A percentile compares a stretch with the other conserved stretches of the same genome.
Evolutionary conservation across 2,888 invertebrate species (phyloP).

Genomic region (Nowickia ferox): DNA sequence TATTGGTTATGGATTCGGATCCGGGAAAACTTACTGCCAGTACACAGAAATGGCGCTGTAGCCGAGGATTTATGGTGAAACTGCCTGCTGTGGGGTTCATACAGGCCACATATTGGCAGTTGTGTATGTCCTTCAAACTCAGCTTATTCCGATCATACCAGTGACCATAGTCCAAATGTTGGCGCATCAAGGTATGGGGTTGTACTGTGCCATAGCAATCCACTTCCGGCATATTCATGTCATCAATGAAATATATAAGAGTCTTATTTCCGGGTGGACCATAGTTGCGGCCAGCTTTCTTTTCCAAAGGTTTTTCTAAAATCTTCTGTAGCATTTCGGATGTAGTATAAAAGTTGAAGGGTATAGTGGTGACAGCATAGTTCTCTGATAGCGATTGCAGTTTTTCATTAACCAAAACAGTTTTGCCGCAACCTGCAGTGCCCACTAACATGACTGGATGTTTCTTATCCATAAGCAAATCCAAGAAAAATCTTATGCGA

Average conservation of each 20-base stretch:
- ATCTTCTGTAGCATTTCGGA: slow-evolving; percentile 97
- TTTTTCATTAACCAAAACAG: slow-evolving; percentile 90
- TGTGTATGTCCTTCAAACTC: slow-evolving; percentile 96
- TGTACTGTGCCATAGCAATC: slow-evolving; percentile 96
- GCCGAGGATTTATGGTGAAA: slow-evolving; percentile 96
- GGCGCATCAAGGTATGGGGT: slow-evolving; percentile 97
- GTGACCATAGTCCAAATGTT: slow-evolving; percentile 97
- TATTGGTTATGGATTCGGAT: slow-evolving; percentile 91
- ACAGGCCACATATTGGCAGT: slow-evolving; percentile 97
- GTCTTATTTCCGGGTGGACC: slow-evolving; percentile 98
- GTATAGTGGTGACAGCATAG: slow-evolving; percentile 94
- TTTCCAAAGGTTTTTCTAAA: slow-evolving; percentile 96
- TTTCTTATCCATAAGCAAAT: slow-evolving; percentile 93
- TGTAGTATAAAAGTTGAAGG: slow-evolving; percentile 98
- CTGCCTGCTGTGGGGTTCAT: slow-evolving; percentile 99
- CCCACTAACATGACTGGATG: slow-evolving; percentile 98
- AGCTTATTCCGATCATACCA: slow-evolving; percentile 96
- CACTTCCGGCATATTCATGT: slow-evolving; percentile 99
- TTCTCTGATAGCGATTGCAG: slow-evolving; percentile 90
- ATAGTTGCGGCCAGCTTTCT: slow-evolving; percentile 97
- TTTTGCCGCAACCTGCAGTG: slow-evolving; percentile 96
- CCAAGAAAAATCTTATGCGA: slow-evolving; percentile 93
- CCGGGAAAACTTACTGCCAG: slow-evolving; percentile 93
- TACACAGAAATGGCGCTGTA: slow-evolving; percentile 95
- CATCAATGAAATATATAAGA: slow-evolving; percentile 97